Evolutionary conservation across 2,797 vertebrate species (phyloP).

Genomic region (Spatula clypeata): DNA sequence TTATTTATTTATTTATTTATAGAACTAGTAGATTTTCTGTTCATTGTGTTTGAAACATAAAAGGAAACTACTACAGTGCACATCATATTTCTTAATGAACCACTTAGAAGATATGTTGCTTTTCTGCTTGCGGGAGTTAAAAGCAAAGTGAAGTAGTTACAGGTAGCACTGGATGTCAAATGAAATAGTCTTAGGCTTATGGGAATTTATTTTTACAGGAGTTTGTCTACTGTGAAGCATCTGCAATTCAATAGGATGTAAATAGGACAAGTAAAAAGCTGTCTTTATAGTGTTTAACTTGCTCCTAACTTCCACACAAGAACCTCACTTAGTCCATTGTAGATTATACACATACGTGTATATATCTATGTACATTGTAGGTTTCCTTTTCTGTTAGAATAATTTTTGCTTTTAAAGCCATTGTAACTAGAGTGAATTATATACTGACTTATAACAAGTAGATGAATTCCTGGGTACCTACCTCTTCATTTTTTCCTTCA

Average conservation of each 20-base stretch:
- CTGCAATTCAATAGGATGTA: slow-evolving; percentile 26
- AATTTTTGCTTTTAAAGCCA: background rate
- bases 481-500: fast-evolving
- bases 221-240: slow-evolving; percentile 11
- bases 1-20: background rate
- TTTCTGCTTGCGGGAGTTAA: slow-evolving; percentile 32
- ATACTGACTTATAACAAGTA: background rate
- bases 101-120: slow-evolving; percentile 59
- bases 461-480: background rate
- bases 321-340: background rate
- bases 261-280: background rate
- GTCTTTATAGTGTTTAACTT: background rate
- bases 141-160: background rate
- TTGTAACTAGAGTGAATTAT: slow-evolving; percentile 10
- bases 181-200: background rate
- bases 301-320: background rate
- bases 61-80: slow-evolving; percentile 36
- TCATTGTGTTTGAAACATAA: slow-evolving; percentile 51
- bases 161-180: background rate
- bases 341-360: background rate
- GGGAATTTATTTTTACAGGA: slow-evolving; percentile 22
- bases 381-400: background rate
- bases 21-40: background rate
- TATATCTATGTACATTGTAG: background rate
- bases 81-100: slow-evolving; percentile 58